Evolutionary conservation across 2,888 invertebrate genomes (phyloP).

Genomic region (Adelognathus sp.): DNA sequence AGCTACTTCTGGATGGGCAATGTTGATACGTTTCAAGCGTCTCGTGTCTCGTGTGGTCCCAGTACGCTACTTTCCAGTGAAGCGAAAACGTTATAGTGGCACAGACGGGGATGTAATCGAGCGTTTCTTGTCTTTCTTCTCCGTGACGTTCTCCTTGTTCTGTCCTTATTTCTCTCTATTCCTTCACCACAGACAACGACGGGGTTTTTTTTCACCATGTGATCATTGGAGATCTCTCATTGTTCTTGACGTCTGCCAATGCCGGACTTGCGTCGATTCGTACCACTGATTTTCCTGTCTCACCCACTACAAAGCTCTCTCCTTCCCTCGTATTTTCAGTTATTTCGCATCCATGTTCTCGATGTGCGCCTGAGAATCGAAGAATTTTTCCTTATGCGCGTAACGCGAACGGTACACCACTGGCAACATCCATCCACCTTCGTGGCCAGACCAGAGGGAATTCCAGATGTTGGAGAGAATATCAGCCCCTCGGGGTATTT

Average conservation of each 20-base stretch:
- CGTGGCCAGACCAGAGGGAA: conserved; percentile 28
- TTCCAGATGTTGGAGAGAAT: conserved; percentile 39
- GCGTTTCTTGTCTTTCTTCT: conserved; percentile 34
- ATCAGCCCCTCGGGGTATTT: conserved; percentile 2
- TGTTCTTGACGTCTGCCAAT: background rate
- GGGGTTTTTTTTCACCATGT: too few species aligned
- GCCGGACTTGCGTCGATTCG: background rate
- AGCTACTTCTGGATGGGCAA: conserved; percentile 37
- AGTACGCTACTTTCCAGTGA: conserved; percentile 27
- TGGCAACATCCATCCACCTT: conserved; percentile 5
- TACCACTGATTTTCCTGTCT: conserved; percentile 16
- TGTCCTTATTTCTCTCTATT: background rate
- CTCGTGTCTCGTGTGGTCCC: conserved; percentile 3
- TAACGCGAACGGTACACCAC: background rate
- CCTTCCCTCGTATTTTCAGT: background rate
- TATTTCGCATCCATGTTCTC: conserved; percentile 2
- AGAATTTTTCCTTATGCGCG: conserved; percentile 13
- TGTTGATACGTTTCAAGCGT: conserved; percentile 14
- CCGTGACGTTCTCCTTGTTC: conserved; percentile 1
- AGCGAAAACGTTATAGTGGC: conserved; percentile 28
- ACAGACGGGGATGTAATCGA: conserved; percentile 42
- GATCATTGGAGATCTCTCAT: background rate
- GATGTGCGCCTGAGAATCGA: conserved; percentile 33
- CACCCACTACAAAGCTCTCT: background rate
- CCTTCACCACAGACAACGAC: too few species aligned